Conservation (phyloP, 1,140 invertebrate species). For the Drosophila seguyi region DNA sequence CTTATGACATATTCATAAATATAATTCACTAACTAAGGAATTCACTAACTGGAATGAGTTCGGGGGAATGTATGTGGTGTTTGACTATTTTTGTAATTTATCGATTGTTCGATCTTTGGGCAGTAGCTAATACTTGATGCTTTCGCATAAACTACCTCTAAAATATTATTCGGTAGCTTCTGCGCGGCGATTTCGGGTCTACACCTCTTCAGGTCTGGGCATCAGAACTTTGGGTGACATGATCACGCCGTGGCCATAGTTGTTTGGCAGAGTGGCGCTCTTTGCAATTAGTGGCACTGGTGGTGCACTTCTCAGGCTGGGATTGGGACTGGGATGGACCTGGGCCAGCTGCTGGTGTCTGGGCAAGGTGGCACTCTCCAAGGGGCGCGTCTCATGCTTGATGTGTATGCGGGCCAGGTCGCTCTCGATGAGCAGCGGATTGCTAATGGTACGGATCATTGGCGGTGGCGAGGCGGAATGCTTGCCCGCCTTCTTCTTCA, state of each 20-base stretch:
- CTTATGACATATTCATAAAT: conserved; percentile 8
- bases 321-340: conserved; percentile 56
- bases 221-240: conserved; percentile 70
- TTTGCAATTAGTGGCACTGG: conserved; percentile 46
- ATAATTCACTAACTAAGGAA: conserved; percentile 18
- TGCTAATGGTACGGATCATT: conserved; percentile 69
- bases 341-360: conserved; percentile 37
- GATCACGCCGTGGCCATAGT: conserved; percentile 55
- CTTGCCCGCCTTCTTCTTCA: conserved; percentile 10
- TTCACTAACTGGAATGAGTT: conserved; percentile 11
- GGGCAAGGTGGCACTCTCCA: conserved; percentile 62
- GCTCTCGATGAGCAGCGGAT: conserved; percentile 66
- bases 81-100: conserved; percentile 26
- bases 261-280: conserved; percentile 41
- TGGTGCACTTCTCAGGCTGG: conserved; percentile 64
- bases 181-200: background rate
- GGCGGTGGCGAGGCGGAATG: conserved; percentile 26
- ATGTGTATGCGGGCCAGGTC: conserved; percentile 69
- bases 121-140: conserved; percentile 52
- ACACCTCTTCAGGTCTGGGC: conserved; percentile 36
- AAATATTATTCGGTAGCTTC: background rate
- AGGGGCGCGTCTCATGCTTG: conserved; percentile 62
- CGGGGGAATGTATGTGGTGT: conserved; percentile 1
- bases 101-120: conserved; percentile 45
- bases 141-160: conserved; percentile 4